Evolutionary conservation across 2,888 invertebrate genomes (phyloP).

Genomic region (Dryocosmus kuriphilus): DNA sequence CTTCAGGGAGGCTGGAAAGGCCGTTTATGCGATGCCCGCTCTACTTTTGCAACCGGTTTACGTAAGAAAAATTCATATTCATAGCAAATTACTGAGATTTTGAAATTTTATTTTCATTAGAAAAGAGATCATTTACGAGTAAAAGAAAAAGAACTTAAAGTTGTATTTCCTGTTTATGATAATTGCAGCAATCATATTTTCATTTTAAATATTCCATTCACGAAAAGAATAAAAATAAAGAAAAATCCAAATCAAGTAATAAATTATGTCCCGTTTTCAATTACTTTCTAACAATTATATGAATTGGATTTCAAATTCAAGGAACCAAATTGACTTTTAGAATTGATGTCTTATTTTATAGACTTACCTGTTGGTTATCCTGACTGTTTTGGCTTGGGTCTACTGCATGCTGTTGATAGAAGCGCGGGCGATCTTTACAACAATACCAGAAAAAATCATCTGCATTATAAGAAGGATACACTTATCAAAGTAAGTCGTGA

Average conservation of each 20-base stretch:
- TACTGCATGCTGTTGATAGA: conserved; percentile 82
- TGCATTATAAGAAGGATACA: conserved; percentile 65
- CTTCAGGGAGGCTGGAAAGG: conserved; percentile 84
- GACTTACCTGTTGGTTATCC: conserved; percentile 80
- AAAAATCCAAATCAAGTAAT: no score
- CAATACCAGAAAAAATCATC: conserved; percentile 61
- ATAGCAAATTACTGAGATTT: not conserved
- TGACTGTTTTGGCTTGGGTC: conserved; percentile 80
- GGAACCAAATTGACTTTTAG: not conserved
- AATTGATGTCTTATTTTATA: conserved; percentile 62
- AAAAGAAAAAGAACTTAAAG: no score
- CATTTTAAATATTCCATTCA: no score
- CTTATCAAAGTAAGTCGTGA: conserved; percentile 62
- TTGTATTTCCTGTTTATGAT: no score
- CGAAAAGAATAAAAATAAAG: no score
- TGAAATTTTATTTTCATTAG: no score
- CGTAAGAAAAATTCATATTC: conserved; percentile 75
- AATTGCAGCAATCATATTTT: no score
- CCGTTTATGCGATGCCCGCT: conserved; percentile 81
- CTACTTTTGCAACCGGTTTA: conserved; percentile 82
- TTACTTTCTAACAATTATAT: no score
- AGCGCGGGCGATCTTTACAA: conserved; percentile 79
- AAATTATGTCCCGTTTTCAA: no score
- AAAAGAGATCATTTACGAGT: no score
- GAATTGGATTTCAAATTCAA: not conserved